These are phyloP conservation scores for Cyanoderma ruficeps DNA, from an alignment of 2,113 vertebrate species.

Conservation along the genomic window DNA sequence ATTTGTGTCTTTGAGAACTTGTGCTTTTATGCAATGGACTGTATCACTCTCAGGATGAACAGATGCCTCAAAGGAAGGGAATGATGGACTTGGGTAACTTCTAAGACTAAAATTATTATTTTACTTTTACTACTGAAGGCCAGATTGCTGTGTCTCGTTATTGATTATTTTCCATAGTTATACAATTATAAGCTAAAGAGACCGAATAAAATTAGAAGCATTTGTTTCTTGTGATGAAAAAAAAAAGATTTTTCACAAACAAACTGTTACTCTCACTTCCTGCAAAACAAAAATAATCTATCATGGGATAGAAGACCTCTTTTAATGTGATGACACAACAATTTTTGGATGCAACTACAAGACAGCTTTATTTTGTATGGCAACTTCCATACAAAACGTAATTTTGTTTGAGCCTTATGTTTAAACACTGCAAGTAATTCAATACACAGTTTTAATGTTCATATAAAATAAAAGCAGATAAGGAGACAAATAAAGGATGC, in stretches of 20 bases:
- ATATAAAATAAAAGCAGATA: slow-evolving; percentile 25
- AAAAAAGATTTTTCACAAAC: background rate
- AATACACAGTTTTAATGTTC: background rate
- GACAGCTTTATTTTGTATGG: slow-evolving; percentile 29
- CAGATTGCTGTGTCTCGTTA: background rate
- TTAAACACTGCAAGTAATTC: slow-evolving; percentile 17
- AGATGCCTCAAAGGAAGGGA: background rate
- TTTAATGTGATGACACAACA: background rate
- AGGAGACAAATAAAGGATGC: background rate
- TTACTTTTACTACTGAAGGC: background rate
- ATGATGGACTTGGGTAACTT: background rate
- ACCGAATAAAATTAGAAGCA: background rate
- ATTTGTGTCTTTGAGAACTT: background rate
- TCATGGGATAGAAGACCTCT: background rate
- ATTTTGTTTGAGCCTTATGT: background rate
- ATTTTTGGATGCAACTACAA: slow-evolving; percentile 11
- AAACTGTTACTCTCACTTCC: background rate
- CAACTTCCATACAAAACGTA: background rate
- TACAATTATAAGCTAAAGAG: background rate
- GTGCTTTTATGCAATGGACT: background rate
- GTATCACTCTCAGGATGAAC: background rate
- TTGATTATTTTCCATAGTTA: background rate
- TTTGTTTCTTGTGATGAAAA: background rate
- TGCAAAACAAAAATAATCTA: slow-evolving; percentile 3
- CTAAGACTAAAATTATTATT: background rate